These are phyloP conservation scores for Melieria omissa DNA, from an alignment of 2,888 invertebrate genomes.

Conservation along the genomic window DNA sequence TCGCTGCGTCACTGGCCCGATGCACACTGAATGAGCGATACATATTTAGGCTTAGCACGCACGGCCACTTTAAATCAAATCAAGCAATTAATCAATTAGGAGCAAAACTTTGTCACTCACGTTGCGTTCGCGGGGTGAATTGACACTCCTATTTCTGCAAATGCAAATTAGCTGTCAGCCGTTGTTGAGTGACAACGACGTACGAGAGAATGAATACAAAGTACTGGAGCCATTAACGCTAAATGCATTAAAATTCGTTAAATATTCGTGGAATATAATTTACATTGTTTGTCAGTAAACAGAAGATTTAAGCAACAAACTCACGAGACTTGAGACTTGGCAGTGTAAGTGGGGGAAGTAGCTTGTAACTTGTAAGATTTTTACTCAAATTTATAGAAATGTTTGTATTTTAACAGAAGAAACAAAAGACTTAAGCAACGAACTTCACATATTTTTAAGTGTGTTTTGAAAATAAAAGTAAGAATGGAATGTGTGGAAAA, in stretches of 20 bases:
- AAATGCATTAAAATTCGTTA: too few relatives aligned
- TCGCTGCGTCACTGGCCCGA: too few relatives aligned
- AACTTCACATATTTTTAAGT: constrained; percentile 12
- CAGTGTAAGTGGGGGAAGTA: constrained; percentile 12
- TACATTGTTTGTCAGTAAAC: too few relatives aligned
- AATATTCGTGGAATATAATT: too few relatives aligned
- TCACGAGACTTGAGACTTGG: background rate
- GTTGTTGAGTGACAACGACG: too few relatives aligned
- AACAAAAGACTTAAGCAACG: constrained; percentile 36
- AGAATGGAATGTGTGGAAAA: too few relatives aligned
- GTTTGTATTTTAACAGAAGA: background rate
- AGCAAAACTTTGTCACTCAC: constrained; percentile 6
- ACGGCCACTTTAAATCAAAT: constrained; percentile 30
- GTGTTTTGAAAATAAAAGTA: too few relatives aligned
- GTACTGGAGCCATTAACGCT: too few relatives aligned
- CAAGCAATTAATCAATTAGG: constrained; percentile 41
- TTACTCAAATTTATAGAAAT: too few relatives aligned
- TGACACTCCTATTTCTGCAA: constrained; percentile 7
- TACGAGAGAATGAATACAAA: too few relatives aligned
- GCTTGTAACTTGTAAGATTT: too few relatives aligned
- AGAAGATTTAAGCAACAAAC: background rate
- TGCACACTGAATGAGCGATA: background rate
- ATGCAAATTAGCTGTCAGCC: constrained; percentile 17
- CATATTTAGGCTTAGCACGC: constrained; percentile 13
- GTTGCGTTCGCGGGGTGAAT: background rate